These are phyloP conservation scores for Cyphomyrus plagiostoma DNA, from an alignment of 2,113 vertebrate species.

Conservation along the genomic window DNA sequence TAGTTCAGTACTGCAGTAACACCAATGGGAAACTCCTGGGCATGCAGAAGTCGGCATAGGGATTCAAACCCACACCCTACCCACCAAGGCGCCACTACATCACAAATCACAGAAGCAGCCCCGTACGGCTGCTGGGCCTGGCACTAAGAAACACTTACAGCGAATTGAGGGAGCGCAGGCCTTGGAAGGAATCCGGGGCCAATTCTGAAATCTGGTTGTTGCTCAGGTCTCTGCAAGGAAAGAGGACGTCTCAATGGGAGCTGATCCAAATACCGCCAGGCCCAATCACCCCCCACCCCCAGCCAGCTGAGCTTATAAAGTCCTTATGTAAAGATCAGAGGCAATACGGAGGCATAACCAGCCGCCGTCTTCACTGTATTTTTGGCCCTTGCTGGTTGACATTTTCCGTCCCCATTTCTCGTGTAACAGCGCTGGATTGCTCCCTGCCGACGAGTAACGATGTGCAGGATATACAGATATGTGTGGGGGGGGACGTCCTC, in stretches of 20 bases:
- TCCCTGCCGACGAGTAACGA: neutral
- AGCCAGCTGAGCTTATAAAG: neutral
- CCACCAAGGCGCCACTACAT: neutral
- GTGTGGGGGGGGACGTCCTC: neutral
- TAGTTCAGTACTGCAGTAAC: neutral
- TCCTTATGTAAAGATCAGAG: neutral
- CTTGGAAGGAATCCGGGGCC: constrained; percentile 90
- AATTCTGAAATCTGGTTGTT: constrained; percentile 98
- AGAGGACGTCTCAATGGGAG: neutral
- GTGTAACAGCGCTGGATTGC: neutral
- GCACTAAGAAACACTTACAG: constrained; percentile 73
- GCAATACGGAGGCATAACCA: neutral
- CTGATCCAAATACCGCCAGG: neutral
- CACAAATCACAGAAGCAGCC: neutral
- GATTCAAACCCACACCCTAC: neutral
- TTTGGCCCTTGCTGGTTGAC: neutral
- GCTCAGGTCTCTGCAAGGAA: constrained; percentile 81
- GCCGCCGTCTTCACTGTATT: neutral
- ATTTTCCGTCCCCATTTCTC: neutral
- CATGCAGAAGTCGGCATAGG: neutral
- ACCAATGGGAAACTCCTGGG: neutral
- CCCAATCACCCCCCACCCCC: neutral
- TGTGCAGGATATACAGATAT: neutral
- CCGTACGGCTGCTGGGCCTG: neutral
- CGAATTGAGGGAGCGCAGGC: constrained; percentile 92